Conservation (phyloP, 2,113 vertebrate species). For the Rousettus leschenaultii region DNA sequence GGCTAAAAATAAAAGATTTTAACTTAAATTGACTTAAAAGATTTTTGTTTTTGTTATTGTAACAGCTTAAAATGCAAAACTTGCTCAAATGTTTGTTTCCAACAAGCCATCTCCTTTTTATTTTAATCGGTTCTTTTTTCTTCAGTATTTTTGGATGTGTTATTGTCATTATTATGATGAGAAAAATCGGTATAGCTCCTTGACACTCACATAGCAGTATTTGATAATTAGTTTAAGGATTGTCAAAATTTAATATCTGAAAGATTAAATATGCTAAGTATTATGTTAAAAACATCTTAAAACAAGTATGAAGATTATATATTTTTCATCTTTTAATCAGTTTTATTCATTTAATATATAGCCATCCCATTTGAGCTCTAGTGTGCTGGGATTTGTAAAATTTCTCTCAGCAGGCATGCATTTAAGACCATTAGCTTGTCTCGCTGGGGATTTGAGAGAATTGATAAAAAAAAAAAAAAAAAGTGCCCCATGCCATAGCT, state of each 20-base stretch:
- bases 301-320: background rate
- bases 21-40: background rate
- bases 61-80: background rate
- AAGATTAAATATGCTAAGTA: background rate
- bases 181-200: background rate
- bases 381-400: background rate
- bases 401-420: background rate
- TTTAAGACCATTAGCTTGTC: constrained; percentile 16
- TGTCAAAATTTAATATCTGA: background rate
- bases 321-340: background rate
- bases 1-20: background rate
- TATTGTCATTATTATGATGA: background rate
- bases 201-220: background rate
- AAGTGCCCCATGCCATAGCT: background rate
- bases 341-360: constrained; percentile 2
- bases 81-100: background rate
- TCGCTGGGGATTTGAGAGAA: background rate
- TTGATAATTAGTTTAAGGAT: background rate
- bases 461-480: background rate
- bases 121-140: constrained; percentile 1
- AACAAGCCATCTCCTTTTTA: background rate
- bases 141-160: background rate
- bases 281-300: background rate
- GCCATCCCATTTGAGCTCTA: background rate
- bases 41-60: background rate